Base-by-base conservation (phyloP, 2,888 invertebrate genomes). In the Dryocosmus kuriphilus region DNA sequence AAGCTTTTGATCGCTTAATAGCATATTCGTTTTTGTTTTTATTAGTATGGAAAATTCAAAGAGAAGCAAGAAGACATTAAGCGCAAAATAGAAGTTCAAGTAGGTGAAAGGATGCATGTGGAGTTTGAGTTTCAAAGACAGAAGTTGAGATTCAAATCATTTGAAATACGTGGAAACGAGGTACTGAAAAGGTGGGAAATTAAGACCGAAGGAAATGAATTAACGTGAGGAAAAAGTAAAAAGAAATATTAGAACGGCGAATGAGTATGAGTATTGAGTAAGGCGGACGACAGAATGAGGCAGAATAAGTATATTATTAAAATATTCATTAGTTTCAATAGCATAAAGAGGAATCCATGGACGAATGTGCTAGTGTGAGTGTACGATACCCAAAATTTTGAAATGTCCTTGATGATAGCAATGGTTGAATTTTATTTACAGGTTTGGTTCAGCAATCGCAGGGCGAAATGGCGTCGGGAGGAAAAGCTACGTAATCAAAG, bases 401-500 rank as follows among this genome's bases (percentile, higher is more conserved):
- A 22, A 22, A 35, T 63, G 1, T 35, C 38, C 4, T n/a, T 35
- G 6, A 32, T 55, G 46, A 51, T 81, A 78, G 81, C 71, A 76
- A 77, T 73, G 75, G 74, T 71, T 74, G 78, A 77, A 79, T 73
- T 60, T 32, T 83, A 38, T 80, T 87, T 92, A 86, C 94, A 99
- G 98, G 99, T 99, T 74, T 99, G 99, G 99, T 99, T 99, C 93
- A 99, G 98, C 83, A 99, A 99, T 93, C 96, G 99, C 77, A 94
- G 99, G 74, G 99, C 99, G 85, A 99, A 99, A 93, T 99, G 99
- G 98, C 95, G 99, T 75, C 94, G 99, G 24, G 99, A 99, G 91
- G 99, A 99, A 92, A 99, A 99, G 92, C 94, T 99, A 80, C 95
- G 99, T 76, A 98, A 97, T 91, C 99, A 99, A 92, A 93, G 97